Evolutionary conservation across 2,797 vertebrate species (phyloP).

Genomic region (Lacerta agilis): DNA sequence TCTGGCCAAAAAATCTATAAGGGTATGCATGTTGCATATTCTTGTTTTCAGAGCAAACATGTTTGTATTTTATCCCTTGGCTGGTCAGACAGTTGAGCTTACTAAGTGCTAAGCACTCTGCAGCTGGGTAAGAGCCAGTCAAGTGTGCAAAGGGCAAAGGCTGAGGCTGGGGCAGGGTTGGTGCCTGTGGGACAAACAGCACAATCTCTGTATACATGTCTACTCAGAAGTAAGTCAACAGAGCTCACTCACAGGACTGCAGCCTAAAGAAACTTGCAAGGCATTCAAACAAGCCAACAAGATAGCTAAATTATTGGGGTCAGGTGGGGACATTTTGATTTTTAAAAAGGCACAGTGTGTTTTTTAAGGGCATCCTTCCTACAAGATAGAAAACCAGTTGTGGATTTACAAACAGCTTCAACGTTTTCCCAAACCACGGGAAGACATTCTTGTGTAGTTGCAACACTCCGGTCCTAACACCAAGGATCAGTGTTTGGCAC

Average conservation of each 20-base stretch:
- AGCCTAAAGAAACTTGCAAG: not conserved
- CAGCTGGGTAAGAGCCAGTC: constrained; percentile 16
- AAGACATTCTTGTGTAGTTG: not conserved
- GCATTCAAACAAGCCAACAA: not conserved
- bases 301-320: not conserved
- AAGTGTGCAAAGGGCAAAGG: constrained; percentile 27
- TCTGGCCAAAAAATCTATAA: not conserved
- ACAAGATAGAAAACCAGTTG: not conserved
- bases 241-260: not conserved
- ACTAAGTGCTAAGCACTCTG: constrained; percentile 7
- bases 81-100: constrained; percentile 21
- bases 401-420: not conserved
- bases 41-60: constrained; percentile 26
- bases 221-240: not conserved
- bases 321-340: not conserved
- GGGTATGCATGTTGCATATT: not conserved
- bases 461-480: not conserved
- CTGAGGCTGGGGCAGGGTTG: not conserved
- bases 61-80: not conserved
- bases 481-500: not conserved
- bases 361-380: not conserved
- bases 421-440: not conserved
- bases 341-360: not conserved
- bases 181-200: not conserved
- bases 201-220: not conserved